These are phyloP conservation scores for Xyrichtys novacula DNA, from an alignment of 2,797 vertebrate species.

Conservation along the genomic window DNA sequence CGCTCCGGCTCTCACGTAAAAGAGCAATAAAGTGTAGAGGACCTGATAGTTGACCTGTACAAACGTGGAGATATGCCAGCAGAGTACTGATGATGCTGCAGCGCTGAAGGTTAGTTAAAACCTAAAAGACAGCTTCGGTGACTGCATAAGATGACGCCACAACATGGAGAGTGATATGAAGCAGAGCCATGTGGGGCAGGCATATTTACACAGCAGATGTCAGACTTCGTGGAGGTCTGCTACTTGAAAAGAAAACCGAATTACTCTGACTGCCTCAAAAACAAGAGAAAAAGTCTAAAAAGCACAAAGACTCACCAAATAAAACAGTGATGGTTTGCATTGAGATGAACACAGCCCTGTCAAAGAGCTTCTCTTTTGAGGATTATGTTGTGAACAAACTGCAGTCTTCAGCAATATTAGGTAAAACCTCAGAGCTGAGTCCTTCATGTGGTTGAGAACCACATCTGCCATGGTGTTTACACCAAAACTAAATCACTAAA, in stretches of 20 bases:
- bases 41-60: conserved; percentile 48
- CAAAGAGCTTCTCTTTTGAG: conserved; percentile 34
- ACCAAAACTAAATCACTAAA: conserved; percentile 47
- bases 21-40: conserved; percentile 65
- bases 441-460: conserved; percentile 57
- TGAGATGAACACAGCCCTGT: conserved; percentile 38
- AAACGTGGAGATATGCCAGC: conserved; percentile 37
- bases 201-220: conserved; percentile 80
- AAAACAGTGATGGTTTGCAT: conserved; percentile 50
- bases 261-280: conserved; percentile 64
- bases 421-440: conserved; percentile 48
- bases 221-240: conserved; percentile 79
- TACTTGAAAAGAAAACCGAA: conserved; percentile 73
- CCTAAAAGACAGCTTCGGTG: conserved; percentile 43
- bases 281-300: conserved; percentile 57
- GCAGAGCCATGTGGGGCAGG: conserved; percentile 42
- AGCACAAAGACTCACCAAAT: conserved; percentile 61
- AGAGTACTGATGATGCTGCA: conserved; percentile 31
- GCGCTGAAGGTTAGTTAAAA: conserved; percentile 32
- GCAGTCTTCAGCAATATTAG: conserved; percentile 36
- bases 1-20: conserved; percentile 48
- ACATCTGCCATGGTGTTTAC: conserved; percentile 75
- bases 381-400: conserved; percentile 39
- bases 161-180: conserved; percentile 55
- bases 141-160: conserved; percentile 43